Evolutionary conservation across 1,140 invertebrate genomes (phyloP).

Genomic region (Hetaerina americana): DNA sequence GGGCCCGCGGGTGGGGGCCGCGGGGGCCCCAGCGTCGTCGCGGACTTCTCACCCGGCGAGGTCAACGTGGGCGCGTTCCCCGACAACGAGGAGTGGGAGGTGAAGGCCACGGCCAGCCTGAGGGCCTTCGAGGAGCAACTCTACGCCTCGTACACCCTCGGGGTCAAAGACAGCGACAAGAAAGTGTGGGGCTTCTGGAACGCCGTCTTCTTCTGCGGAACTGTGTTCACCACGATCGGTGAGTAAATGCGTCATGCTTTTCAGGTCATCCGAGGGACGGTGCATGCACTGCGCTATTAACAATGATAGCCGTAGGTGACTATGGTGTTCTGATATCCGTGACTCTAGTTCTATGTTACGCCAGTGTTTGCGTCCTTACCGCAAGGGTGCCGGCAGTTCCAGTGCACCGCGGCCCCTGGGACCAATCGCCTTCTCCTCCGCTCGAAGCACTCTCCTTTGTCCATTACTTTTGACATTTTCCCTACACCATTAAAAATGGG

Average conservation of each 20-base stretch:
- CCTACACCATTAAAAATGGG: no score
- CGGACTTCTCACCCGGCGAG: not conserved
- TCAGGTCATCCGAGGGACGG: no score
- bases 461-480: no score
- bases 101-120: conserved; percentile 20
- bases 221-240: conserved; percentile 92
- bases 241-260: conserved; percentile 29
- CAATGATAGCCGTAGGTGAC: no score
- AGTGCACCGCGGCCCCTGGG: no score
- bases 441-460: no score
- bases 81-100: conserved; percentile 12
- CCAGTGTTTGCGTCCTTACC: no score
- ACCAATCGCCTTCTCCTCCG: no score
- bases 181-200: conserved; percentile 80
- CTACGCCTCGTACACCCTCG: conserved; percentile 37
- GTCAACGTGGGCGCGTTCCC: not conserved
- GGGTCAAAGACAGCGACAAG: conserved; percentile 25
- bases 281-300: no score
- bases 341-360: no score
- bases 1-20: not conserved
- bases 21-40: not conserved
- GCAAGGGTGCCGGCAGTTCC: no score
- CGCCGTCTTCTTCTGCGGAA: conserved; percentile 80
- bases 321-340: no score
- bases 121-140: conserved; percentile 40